These are phyloP conservation scores for Scaeva pyrastri DNA, from an alignment of 2,888 invertebrate genomes.

Conservation along the genomic window DNA sequence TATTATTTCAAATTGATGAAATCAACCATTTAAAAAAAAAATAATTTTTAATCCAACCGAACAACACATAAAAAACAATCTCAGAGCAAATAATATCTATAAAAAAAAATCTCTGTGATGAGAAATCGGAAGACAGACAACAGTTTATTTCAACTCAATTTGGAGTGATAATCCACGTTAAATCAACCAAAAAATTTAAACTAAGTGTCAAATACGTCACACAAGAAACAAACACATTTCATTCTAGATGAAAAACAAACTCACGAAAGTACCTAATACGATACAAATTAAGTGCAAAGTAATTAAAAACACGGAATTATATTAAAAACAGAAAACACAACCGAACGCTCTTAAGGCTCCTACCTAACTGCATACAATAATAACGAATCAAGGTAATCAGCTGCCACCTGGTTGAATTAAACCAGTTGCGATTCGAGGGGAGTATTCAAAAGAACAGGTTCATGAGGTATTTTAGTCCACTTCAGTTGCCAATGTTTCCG, in stretches of 20 bases:
- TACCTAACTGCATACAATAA: conserved; percentile 62
- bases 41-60: too few relatives aligned
- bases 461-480: conserved; percentile 32
- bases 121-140: not conserved
- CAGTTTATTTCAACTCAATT: not conserved
- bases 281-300: conserved; percentile 9
- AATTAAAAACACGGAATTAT: conserved; percentile 30
- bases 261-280: not conserved
- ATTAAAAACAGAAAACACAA: conserved; percentile 63
- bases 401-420: conserved; percentile 58
- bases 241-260: not conserved
- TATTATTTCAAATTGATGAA: too few relatives aligned
- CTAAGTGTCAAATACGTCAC: not conserved
- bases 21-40: too few relatives aligned
- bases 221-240: not conserved
- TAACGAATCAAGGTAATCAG: conserved; percentile 51
- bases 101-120: not conserved
- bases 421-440: conserved; percentile 58
- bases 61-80: too few relatives aligned
- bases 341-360: conserved; percentile 64
- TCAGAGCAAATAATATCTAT: not conserved
- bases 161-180: not conserved
- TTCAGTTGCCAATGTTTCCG: conserved; percentile 10
- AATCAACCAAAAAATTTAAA: not conserved
- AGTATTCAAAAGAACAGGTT: conserved; percentile 63